A percentile compares a stretch with the other conserved stretches of the same genome.
These are phyloP conservation scores for Empis livida DNA, from an alignment of 2,888 invertebrate species.

Conservation along the genomic window DNA sequence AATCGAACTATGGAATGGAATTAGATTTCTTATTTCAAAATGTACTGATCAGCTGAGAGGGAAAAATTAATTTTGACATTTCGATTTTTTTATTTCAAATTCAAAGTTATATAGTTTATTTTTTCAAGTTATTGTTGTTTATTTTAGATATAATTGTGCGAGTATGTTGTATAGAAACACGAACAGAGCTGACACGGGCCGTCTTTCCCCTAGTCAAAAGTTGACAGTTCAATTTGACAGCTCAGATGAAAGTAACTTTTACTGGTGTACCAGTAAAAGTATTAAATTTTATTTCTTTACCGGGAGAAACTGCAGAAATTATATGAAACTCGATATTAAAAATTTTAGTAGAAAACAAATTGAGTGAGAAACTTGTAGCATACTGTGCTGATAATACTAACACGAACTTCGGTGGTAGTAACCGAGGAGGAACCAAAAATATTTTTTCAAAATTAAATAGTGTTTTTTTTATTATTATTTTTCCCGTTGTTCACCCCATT, in stretches of 20 bases:
- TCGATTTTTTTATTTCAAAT: no score
- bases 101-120: no score
- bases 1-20: no score
- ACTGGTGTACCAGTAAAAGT: not conserved
- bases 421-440: not conserved
- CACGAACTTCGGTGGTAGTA: slow-evolving; percentile 1
- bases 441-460: not conserved
- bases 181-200: not conserved
- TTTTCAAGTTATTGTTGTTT: no score
- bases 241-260: no score
- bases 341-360: not conserved
- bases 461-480: no score
- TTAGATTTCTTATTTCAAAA: no score
- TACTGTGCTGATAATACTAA: not conserved
- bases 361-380: not conserved
- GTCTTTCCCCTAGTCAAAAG: not conserved
- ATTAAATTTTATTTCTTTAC: not conserved
- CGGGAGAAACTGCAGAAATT: not conserved
- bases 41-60: no score
- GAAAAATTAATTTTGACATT: no score
- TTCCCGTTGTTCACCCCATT: no score
- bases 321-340: not conserved
- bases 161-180: no score
- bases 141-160: no score
- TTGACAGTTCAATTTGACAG: not conserved